phyloP scores from a whole-genome alignment of 1,140 invertebrate genomes.

The Metopolophium dirhodum region DNA sequence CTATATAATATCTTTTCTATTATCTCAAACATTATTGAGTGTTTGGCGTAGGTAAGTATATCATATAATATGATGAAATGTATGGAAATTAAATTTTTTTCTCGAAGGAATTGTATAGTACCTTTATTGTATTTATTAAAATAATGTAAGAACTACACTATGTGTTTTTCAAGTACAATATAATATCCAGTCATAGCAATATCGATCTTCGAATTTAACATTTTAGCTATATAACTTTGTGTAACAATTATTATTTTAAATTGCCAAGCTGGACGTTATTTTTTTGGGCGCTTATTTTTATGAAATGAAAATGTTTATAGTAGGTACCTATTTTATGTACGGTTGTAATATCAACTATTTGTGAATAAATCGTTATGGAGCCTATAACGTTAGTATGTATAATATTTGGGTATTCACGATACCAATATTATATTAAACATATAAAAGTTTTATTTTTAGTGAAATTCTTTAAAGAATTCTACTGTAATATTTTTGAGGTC shows the following conservation, averaged over 20 bases:
- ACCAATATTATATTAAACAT: background rate
- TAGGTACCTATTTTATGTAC: background rate
- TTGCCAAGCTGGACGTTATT: background rate
- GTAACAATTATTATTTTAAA: background rate
- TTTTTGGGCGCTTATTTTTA: background rate
- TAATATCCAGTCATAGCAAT: background rate
- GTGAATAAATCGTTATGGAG: background rate
- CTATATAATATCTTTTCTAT: background rate
- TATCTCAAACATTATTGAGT: background rate
- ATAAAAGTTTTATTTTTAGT: background rate
- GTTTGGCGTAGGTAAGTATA: background rate
- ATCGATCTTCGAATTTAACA: background rate
- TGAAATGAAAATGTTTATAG: background rate
- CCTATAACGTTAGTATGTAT: background rate
- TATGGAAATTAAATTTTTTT: background rate
- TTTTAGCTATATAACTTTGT: too few relatives aligned
- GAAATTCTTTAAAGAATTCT: background rate
- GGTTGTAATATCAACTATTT: background rate
- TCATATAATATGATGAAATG: background rate
- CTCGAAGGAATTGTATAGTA: background rate
- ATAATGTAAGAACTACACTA: background rate
- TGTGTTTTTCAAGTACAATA: background rate
- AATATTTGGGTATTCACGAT: background rate
- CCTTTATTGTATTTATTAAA: background rate
- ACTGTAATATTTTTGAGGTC: constrained; percentile 35